Percentiles rank a stretch among this genome's conserved stretches.
Conservation (phyloP, 2,797 vertebrate species). For the Onychomys torridus region DNA sequence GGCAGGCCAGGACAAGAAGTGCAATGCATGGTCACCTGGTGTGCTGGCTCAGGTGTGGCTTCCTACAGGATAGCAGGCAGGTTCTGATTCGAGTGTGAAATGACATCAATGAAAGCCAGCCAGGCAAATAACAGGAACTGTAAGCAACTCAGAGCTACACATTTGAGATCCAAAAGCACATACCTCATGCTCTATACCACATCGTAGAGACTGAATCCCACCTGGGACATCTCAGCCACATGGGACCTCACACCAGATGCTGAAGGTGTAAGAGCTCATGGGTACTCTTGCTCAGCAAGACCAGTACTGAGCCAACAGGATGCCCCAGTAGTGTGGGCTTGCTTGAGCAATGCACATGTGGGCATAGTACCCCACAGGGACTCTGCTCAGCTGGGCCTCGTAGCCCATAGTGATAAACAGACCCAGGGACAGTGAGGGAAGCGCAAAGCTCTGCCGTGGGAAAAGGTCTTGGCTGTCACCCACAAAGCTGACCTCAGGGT, state of each 20-base stretch:
- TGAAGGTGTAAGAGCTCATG: neutral
- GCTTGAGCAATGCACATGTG: neutral
- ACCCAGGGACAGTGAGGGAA: neutral
- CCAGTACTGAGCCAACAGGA: neutral
- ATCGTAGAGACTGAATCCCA: constrained; percentile 3
- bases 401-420: neutral
- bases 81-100: neutral
- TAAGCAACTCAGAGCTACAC: neutral
- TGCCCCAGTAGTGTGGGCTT: neutral
- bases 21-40: neutral
- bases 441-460: neutral
- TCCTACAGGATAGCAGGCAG: neutral
- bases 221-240: neutral
- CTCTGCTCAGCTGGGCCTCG: neutral
- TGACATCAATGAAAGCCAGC: neutral
- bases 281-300: neutral
- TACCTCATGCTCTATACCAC: neutral
- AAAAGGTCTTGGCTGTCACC: neutral
- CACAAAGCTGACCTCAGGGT: too few relatives aligned
- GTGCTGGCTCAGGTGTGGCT: neutral
- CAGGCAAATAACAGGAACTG: neutral
- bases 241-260: fast-evolving
- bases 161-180: neutral
- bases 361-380: neutral
- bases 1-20: neutral